Evolutionary conservation across 2,888 invertebrate species (phyloP), one percentile per base, ranked within the genome.

Genomic region (Drosophila robusta): DNA sequence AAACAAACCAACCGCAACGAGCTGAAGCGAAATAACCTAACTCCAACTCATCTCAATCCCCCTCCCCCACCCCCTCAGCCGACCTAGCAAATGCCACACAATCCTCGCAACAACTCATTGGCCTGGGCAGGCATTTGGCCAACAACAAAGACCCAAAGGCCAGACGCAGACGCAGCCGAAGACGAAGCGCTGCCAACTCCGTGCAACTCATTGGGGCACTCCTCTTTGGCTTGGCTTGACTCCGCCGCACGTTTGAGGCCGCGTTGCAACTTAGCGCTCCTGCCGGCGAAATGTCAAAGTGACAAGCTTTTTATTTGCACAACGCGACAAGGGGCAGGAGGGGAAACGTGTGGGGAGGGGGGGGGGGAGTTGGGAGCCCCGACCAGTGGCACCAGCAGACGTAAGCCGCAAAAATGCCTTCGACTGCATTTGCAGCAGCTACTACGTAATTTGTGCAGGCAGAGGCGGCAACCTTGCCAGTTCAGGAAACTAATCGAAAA

Each of bases 281-380:
- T 76, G 74, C 78, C 69, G 70, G 74, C 69, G 58, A 76, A 76
- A 76, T 76, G 75, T 76, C 75, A 76, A 77, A 76, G 75, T 76
- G 75, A 76, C 75, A 76, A 76, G 77, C 78, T 77, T 73, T 76
- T 73, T 77, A 72, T 77, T 77, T 76, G 68, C 72, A 67, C 76
- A 76, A 63, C 55, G 44, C 24, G 39, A 24, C 36, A 12, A 32
- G 32, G 12, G 45, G 26, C 45, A 34, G 18, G 16, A 11, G 12
- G 36, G 3, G 24, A 16, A 2, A 6, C 24, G 29, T 6, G 3
- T 26, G 34, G 45, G 11, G 4, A 2, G 14, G 26, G 22, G 3
- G 6, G 14, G 3, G 29, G 11, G n/a, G n/a, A n/a, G n/a, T n/a
- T n/a, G n/a, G n/a, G n/a, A n/a, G n/a, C 12, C 12, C 12, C 3